A percentile compares a stretch with the other conserved stretches of the same genome.
Conservation (phyloP, 2,888 invertebrate species). For the Pyrrhia umbra region DNA sequence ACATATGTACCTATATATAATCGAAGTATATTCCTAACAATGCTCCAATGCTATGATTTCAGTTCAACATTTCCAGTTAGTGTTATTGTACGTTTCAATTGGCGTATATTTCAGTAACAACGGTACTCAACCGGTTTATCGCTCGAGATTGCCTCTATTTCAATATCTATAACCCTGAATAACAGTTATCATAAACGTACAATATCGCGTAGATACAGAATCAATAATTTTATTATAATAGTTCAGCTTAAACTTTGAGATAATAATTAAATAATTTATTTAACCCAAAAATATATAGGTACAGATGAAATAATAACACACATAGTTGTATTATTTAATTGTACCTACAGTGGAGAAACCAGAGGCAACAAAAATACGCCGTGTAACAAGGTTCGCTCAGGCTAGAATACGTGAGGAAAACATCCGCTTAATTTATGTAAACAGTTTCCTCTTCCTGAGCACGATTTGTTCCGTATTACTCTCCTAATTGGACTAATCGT, state of each 20-base stretch:
- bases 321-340: neutral
- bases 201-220: slow-evolving; percentile 30
- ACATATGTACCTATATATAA: neutral
- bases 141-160: slow-evolving; percentile 29
- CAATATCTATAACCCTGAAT: slow-evolving; percentile 24
- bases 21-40: slow-evolving; percentile 1
- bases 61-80: slow-evolving; percentile 5
- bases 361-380: slow-evolving; percentile 16
- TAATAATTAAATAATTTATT: no score
- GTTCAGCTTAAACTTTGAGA: neutral
- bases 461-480: slow-evolving; percentile 51
- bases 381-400: neutral
- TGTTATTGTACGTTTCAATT: slow-evolving; percentile 26
- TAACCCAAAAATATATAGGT: no score
- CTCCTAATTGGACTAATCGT: slow-evolving; percentile 59
- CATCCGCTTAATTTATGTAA: slow-evolving; percentile 60
- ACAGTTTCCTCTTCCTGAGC: slow-evolving; percentile 50
- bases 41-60: neutral
- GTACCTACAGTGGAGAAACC: slow-evolving; percentile 16
- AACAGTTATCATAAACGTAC: slow-evolving; percentile 31
- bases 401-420: slow-evolving; percentile 35
- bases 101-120: slow-evolving; percentile 17
- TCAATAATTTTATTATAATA: slow-evolving; percentile 9
- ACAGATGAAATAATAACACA: no score
- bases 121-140: slow-evolving; percentile 18